phyloP scores from a whole-genome alignment of 2,888 invertebrate species.

The Caenorhabditis panamensis region DNA sequence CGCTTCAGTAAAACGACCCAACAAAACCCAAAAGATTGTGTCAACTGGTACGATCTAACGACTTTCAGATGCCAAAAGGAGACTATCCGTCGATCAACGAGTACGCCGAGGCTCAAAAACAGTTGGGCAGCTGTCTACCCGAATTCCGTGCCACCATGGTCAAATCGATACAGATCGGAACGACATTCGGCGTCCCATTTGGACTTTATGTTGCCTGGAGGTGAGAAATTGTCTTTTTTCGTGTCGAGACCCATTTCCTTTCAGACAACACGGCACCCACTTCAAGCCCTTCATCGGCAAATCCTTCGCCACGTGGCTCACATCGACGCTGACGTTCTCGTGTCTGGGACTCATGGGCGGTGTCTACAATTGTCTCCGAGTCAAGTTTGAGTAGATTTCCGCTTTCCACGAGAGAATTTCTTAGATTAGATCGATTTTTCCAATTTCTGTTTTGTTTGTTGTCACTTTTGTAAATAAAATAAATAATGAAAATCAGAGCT shows the following conservation, averaged over 20 bases:
- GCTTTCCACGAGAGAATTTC: not conserved
- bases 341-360: slow-evolving; percentile 70
- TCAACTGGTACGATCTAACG: no score
- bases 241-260: slow-evolving; percentile 8
- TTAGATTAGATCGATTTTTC: slow-evolving; percentile 5
- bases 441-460: slow-evolving; percentile 5
- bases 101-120: slow-evolving; percentile 72
- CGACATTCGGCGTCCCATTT: slow-evolving; percentile 71
- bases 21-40: no score
- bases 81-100: slow-evolving; percentile 70
- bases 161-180: slow-evolving; percentile 67
- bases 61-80: slow-evolving; percentile 62
- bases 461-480: slow-evolving; percentile 5
- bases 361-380: slow-evolving; percentile 69
- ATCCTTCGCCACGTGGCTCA: slow-evolving; percentile 66
- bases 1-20: no score
- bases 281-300: slow-evolving; percentile 66
- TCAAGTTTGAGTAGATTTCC: slow-evolving; percentile 52
- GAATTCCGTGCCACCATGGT: slow-evolving; percentile 70
- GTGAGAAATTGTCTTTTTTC: not conserved
- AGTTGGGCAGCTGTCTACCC: slow-evolving; percentile 70
- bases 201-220: slow-evolving; percentile 71
- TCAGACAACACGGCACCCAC: slow-evolving; percentile 65
- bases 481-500: not conserved
- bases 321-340: slow-evolving; percentile 65